Base-by-base conservation (phyloP, 2,888 invertebrate species). In the Nomada flava region DNA sequence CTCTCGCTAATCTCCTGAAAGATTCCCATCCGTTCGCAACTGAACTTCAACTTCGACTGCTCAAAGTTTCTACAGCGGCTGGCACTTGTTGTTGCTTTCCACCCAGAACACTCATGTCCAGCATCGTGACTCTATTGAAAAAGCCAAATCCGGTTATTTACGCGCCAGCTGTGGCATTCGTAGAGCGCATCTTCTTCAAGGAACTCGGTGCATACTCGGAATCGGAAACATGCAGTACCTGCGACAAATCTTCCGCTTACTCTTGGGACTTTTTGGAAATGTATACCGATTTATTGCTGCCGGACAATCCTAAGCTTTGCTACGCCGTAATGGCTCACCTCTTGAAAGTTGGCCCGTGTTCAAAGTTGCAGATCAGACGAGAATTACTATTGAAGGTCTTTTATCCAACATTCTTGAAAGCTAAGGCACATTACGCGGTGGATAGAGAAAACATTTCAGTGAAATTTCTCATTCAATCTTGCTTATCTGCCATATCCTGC, bases 11-110 rank as follows among this genome's bases (percentile, higher is more conserved):
- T 0, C 90, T 95, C 2, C 91, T 95, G 0, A 93, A 94, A 2
- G 95, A 95, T 73, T 94, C 95, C 2, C 93, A 92, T 36, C 89
- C 94, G 0, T 94, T 94, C 0, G 91, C 92, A 1, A 88, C 91
- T 15, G 91, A 94, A 18, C 89, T 95, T 2, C 92, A 95, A 55
- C 92, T 94, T 23, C 94, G 95, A 77, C 89, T 95, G n/a, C 90
- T 96, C 0, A 94, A 95, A 82, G 95, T 95, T 2, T 95, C 95
- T 94, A 94, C 95, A 11, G 93, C 93, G 63, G 95, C 95, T 72
- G 96, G 96, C 0, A 95, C 95, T 0, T 96, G 96, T 89, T 96
- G 96, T 89, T 96, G 96, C 89, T 95, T 96, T 88, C 95, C 96
- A 0, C 94, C 95, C 0, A 94, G 94, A 15, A 90, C 93, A 5